Evolutionary conservation across 2,797 vertebrate species (phyloP), one percentile per base, ranked within the genome.

Genomic region (Denticeps clupeoides): DNA sequence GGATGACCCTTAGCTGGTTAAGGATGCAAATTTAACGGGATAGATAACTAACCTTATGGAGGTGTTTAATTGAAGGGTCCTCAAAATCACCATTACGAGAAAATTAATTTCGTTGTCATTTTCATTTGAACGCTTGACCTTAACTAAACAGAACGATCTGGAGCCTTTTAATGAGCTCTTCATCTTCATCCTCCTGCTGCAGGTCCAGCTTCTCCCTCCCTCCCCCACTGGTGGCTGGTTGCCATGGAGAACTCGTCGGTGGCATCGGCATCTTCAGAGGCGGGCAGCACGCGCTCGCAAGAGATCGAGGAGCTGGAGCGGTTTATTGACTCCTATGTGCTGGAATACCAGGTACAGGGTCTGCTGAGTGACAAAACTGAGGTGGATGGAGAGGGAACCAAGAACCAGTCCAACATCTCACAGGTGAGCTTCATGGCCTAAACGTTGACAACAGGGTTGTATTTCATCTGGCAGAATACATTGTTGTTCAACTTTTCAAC

Each of bases 291-390:
- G 10, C 92, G 93, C 61, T 99, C 95, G 1, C 95, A 96, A 74
- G 93, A 97, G 71, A 98, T 98, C 0, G 93, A 99, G 64, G 93
- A 97, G 75, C 80, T 98, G 62, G 93, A 99, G 60, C 88, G 92
- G 24, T 99, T 99, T 74, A 98, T 98, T 0, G 92, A 99, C 81
- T 97, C 93, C 75, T 99, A 97, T 0, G 91, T 99, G 47, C 84
- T 97, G 41, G 93, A 99, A 70, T 99, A 98, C 68, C 92, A 97
- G 75, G 95, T 99, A 50, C 93, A 99, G 63, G 95, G 95, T 26
- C 78, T 96, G 60, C 84, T 99, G 68, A 80, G 80, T 0, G 91
- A 98, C 70, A 97, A 96, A 74, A 75, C 67, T 0, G 94, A 95
- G 38, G 86, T 78, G 0, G 90, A 95, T 0, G 66, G 79, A 0